Evolutionary conservation across 2,113 vertebrate genomes (phyloP), one percentile per base, ranked within the genome.

Genomic region (Xenus cinereus): DNA sequence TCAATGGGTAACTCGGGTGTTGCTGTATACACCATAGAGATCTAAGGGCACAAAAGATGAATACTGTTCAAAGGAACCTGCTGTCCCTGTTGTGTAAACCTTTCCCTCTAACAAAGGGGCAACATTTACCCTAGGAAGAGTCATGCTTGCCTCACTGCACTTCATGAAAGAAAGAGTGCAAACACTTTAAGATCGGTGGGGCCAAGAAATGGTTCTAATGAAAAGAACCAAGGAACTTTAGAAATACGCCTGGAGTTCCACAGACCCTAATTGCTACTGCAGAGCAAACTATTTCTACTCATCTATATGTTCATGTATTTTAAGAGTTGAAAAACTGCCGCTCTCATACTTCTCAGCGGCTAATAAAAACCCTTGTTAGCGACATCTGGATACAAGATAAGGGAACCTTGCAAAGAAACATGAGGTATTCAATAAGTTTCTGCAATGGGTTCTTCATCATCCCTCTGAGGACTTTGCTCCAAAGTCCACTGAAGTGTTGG

Each of bases 311-410:
- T 48, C 81, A 43, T 76, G 66, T 51, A 76, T 85, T 92, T 87
- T 54, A 95, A 86, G 77, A 59, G 71, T 24, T 91, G 89, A 91
- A 92, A 95, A 93, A 87, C 66, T 91, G 87, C 74, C 35, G 2
- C 81, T 62, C 73, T 95, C 10, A 4, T 90, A 62, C 84, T 79
- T 93, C 95, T 94, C 96, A 94, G 84, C 91, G 95, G 95, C 96
- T 93, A 95, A 94, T 97, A 97, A 95, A 97, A 97, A 35, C 12
- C 86, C 66, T 94, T 97, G 95, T 96, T 95, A 97, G 95, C 89
- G 82, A 95, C 94, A 97, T 94, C 95, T 96, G 95, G 93, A 80
- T 80, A 94, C 84, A 87, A 89, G 95, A 96, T 93, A 97, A 92
- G 84, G 84, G 84, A 89, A 89, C 95, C 90, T 79, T 94, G 81